Percentiles rank a stretch among this genome's conserved stretches.
phyloP scores from a whole-genome alignment of 2,113 vertebrate genomes.

The Gadus macrocephalus region DNA sequence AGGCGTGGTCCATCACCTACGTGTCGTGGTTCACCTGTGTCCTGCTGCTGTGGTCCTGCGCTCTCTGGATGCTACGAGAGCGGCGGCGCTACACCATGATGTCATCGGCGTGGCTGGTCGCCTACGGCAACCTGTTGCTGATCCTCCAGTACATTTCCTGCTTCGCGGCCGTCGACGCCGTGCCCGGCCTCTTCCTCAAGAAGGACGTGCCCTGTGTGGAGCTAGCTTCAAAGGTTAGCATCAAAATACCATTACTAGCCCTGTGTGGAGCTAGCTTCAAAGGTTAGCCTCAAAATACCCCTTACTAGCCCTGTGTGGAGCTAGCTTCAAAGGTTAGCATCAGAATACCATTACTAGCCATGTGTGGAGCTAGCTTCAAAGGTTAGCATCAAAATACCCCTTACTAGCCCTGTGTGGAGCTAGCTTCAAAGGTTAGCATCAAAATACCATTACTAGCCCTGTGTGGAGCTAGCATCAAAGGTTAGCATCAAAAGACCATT shows the following conservation, averaged over 20 bases:
- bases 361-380: background rate
- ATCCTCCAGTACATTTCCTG: constrained; percentile 92
- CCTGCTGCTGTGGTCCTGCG: constrained; percentile 91
- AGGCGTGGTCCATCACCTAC: constrained; percentile 95
- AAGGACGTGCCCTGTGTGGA: constrained; percentile 78
- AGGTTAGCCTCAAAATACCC: background rate
- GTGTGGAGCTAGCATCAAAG: background rate
- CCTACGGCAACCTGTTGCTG: constrained; percentile 86
- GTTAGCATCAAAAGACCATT: background rate
- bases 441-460: background rate
- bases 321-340: no score
- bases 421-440: background rate
- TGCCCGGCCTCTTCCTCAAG: constrained; percentile 82
- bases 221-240: constrained; percentile 80
- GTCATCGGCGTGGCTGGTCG: constrained; percentile 90
- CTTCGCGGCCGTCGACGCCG: constrained; percentile 76
- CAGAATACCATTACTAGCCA: background rate
- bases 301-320: background rate
- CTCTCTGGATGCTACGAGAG: constrained; percentile 91
- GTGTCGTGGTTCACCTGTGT: constrained; percentile 95
- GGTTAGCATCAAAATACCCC: background rate
- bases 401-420: background rate
- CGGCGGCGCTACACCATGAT: constrained; percentile 88
- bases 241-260: background rate
- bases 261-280: constrained; percentile 12